Evolutionary conservation across 2,888 invertebrate genomes (phyloP).

Genomic region (Aphodius sticticus): DNA sequence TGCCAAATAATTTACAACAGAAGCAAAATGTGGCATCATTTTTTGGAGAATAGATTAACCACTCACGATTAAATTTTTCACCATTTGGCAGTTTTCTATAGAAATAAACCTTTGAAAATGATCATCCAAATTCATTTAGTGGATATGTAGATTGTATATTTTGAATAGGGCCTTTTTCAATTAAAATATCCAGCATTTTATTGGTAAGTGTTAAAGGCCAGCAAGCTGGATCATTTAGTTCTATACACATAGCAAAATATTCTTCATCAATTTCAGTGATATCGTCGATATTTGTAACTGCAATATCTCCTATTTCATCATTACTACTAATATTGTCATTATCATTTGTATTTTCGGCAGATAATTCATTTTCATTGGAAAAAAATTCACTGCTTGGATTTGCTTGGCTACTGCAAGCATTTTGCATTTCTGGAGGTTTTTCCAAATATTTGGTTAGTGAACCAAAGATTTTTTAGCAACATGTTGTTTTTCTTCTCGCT

Average conservation of each 20-base stretch:
- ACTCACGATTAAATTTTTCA: neutral
- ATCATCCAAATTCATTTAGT: neutral
- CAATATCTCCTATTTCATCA: constrained; percentile 4
- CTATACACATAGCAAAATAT: constrained; percentile 7
- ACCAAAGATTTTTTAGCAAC: too few species aligned
- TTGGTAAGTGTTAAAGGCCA: constrained; percentile 7
- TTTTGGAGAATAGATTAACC: neutral
- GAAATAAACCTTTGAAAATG: neutral
- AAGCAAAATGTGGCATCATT: neutral
- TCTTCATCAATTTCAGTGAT: constrained; percentile 4
- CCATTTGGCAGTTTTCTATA: neutral
- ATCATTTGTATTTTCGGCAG: neutral
- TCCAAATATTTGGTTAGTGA: too few species aligned
- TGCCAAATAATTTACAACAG: neutral
- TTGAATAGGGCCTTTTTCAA: neutral
- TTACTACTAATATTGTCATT: constrained; percentile 4
- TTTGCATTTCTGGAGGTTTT: too few species aligned
- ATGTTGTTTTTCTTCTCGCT: too few species aligned
- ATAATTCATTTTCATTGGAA: too few species aligned
- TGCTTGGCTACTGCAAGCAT: too few species aligned
- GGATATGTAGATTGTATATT: neutral
- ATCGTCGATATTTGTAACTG: constrained; percentile 4
- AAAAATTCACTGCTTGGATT: too few species aligned
- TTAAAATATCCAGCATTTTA: constrained; percentile 6
- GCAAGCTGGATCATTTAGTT: constrained; percentile 5